Percentiles rank a stretch among this genome's conserved stretches.
Conservation (phyloP, 1,140 invertebrate species). For the Theocolax elegans region DNA sequence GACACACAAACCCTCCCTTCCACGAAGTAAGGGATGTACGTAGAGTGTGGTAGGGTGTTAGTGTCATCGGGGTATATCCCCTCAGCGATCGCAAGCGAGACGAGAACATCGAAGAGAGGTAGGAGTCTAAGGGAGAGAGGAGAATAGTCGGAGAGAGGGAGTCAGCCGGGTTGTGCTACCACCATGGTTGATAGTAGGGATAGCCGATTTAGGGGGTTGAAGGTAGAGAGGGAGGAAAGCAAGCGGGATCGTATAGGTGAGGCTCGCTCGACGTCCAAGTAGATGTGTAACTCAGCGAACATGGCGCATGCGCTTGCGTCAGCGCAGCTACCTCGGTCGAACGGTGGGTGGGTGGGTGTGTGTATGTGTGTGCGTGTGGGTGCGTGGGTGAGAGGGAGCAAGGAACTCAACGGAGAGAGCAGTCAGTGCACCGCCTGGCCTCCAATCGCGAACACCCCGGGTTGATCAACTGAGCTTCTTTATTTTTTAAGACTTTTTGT, state of each 20-base stretch:
- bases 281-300: not conserved
- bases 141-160: not conserved
- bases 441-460: slow-evolving; percentile 55
- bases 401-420: slow-evolving; percentile 50
- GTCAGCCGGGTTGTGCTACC: no score
- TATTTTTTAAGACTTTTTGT: no score
- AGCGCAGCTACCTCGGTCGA: slow-evolving; percentile 21
- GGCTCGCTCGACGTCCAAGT: no score
- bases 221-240: not conserved
- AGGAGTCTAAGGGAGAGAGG: not conserved
- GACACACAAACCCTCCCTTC: no score
- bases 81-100: not conserved
- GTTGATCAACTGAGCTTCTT: no score
- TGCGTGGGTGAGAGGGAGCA: slow-evolving; percentile 35
- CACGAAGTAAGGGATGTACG: no score
- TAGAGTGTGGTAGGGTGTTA: not conserved
- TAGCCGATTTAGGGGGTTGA: no score
- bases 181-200: no score
- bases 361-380: not conserved
- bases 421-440: slow-evolving; percentile 64
- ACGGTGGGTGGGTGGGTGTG: no score
- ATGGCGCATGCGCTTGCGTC: slow-evolving; percentile 38
- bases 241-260: no score
- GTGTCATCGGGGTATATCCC: slow-evolving; percentile 3
- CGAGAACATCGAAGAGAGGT: not conserved